Evolutionary conservation across 2,113 vertebrate species (phyloP), one percentile per base, ranked within the genome.

Genomic region (Lampris incognitus): DNA sequence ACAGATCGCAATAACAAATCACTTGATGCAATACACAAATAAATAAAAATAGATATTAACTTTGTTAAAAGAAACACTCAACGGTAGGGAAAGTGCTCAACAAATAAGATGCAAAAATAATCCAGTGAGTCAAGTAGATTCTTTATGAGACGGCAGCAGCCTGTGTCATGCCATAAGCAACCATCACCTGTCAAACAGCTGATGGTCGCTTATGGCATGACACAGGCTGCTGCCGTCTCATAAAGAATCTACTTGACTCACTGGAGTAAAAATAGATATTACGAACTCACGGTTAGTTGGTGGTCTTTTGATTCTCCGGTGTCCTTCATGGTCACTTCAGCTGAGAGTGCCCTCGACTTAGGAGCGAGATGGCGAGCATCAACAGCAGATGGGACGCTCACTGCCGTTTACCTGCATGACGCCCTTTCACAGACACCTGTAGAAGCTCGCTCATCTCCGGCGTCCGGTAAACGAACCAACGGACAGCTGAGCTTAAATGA

Each of bases 221-320:
- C 24, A 24, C 24, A 24, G 24, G 24, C 24, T 24, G 24, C 24
- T 24, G 24, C 24, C 24, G 24, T 24, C 24, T 24, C 24, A 24
- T 24, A 24, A 24, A 24, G 24, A 24, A 24, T 24, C 24, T 24
- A 24, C 24, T 24, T 24, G 24, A 24, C 24, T 24, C 24, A 24
- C 24, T 24, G 24, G 24, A 24, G 24, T 24, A 24, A 24, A 24
- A 24, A 24, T 24, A 24, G 24, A 24, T 48, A 6, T 48, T 51
- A 13, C 5, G 8, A 40, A 92, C 94, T 94, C 66, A 95, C 94
- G 0, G 92, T 96, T 1, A 96, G 90, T 65, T 95, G 95, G 3
- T 95, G 95, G 77, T 96, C 95, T 80, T 95, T 94, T 0, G 94
- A 92, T 11, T 94, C 94, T 10, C 86, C 92, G 0, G 89, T 93